These are phyloP conservation scores for Cotesia glomerata DNA, from an alignment of 1,140 invertebrate genomes.

Conservation along the genomic window DNA sequence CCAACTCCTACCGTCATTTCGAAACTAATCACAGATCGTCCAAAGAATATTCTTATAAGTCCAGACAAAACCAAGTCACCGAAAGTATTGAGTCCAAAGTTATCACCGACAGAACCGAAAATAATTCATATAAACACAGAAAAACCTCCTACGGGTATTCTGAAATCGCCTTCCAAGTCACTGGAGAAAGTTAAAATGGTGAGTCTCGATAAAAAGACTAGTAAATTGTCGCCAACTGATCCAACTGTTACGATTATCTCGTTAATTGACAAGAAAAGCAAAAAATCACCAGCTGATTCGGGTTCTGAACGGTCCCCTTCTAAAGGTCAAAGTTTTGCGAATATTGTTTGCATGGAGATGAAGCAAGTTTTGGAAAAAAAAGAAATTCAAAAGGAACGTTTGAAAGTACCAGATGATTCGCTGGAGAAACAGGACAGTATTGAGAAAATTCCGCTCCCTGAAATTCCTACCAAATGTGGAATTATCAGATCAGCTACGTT, in stretches of 20 bases:
- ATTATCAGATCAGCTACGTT: slow-evolving; percentile 23
- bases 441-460: slow-evolving; percentile 58
- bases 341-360: slow-evolving; percentile 55
- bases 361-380: slow-evolving; percentile 52
- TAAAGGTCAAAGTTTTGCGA: slow-evolving; percentile 44
- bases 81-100: slow-evolving; percentile 51
- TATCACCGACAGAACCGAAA: slow-evolving; percentile 53
- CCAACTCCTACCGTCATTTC: slow-evolving; percentile 36
- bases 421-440: slow-evolving; percentile 58
- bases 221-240: slow-evolving; percentile 51
- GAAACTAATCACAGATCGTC: slow-evolving; percentile 47
- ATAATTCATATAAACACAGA: slow-evolving; percentile 43
- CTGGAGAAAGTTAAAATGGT: slow-evolving; percentile 47
- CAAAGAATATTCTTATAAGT: slow-evolving; percentile 49
- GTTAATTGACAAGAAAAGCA: slow-evolving; percentile 27
- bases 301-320: slow-evolving; percentile 37
- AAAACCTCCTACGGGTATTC: slow-evolving; percentile 44
- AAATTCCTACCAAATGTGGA: slow-evolving; percentile 46
- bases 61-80: slow-evolving; percentile 51
- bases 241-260: slow-evolving; percentile 54
- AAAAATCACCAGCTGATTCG: slow-evolving; percentile 31
- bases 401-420: slow-evolving; percentile 51
- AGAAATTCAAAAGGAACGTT: slow-evolving; percentile 42
- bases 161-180: slow-evolving; percentile 37
- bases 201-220: slow-evolving; percentile 52